Base-by-base conservation (phyloP, 2,888 invertebrate species). In the Odontocerum albicorne region DNA sequence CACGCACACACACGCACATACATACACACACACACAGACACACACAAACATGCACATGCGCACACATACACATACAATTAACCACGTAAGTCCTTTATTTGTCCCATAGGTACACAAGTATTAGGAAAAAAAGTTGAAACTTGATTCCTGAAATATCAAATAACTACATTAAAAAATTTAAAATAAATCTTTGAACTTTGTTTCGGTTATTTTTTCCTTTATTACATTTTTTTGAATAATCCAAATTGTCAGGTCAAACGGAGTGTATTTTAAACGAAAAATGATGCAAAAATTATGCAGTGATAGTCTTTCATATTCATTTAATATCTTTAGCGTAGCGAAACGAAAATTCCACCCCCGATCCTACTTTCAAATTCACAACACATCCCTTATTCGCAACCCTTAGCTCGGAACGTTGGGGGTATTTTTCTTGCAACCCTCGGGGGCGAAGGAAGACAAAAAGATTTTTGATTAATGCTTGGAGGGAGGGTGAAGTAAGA, bases 401-500 rank as follows among this genome's bases (percentile, higher is more conserved):
- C 51, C 55, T 32, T 31, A 35, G 35, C 36, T 50, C 40, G 8
- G 20, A 3, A 33, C 22, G 22, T 17, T 45, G 21, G 55, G 54
- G 49, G 27, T 39, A 49, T 58, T 58, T 60, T 58, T 60, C 57
- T 60, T 60, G 33, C 49, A 44, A 31, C 31, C 47, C 60, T 39
- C 54, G 31, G 21, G 31, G 57, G 50, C 38, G 45, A 44, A 8
- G 35, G 35, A 20, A 42, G 52, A 55, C 49, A 55, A 57, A 57
- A 60, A 60, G 39, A 44, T 60, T 53, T 54, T 55, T 60, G 60
- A 60, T 60, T 60, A 58, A 60, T 60, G 57, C 46, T 46, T 19
- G 46, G 22, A n/a, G 22, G 40, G 42, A 17, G 39, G 55, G 35
- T 10, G 38, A 19, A 45, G 39, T 57, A 57, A 57, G 57, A 57